phyloP scores from a whole-genome alignment of 2,113 vertebrate genomes.

The Felis catus region F.catus_Fca126_mat1.0 CM031419.1:83943501-83944000 shows the following conservation, averaged over 20 bases:
- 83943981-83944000: not conserved
- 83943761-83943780: not conserved
- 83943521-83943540: not conserved
- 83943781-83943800: not conserved
- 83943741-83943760: not conserved
- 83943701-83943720: slow-evolving; percentile 38
- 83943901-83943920: not conserved
- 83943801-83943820: not conserved
- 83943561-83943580: not conserved
- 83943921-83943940: not conserved
- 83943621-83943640: not conserved
- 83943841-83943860: not conserved
- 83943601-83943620: slow-evolving; percentile 44
- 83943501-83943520: not conserved
- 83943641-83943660: not conserved
- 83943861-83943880: not conserved
- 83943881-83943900: not conserved
- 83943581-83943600: not conserved
- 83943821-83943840: slow-evolving; percentile 30
- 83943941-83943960: not conserved
- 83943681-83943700: not conserved
- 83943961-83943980: not conserved
- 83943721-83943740: slow-evolving; percentile 23
- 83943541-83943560: not conserved
- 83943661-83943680: not conserved